Conservation (phyloP, 2,113 vertebrate species). For the Pteronura brasiliensis region DNA sequence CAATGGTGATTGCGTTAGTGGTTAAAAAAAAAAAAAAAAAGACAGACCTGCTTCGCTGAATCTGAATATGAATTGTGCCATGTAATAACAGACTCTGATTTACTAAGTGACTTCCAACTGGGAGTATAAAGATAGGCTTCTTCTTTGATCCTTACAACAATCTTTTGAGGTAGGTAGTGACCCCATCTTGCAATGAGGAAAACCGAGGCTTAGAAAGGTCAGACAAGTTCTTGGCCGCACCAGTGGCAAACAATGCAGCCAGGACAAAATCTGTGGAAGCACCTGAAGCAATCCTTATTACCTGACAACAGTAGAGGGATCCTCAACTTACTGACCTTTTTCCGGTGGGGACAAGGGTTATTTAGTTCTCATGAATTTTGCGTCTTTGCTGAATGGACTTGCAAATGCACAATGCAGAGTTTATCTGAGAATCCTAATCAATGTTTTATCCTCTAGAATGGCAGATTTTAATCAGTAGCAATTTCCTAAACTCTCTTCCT, state of each 20-base stretch:
- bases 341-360: neutral
- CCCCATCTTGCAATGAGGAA: neutral
- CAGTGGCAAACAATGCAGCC: neutral
- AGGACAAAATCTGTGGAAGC: neutral
- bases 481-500: neutral
- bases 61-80: conserved; percentile 3
- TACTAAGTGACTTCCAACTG: neutral
- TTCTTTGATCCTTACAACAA: neutral
- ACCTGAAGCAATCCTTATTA: neutral
- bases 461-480: neutral
- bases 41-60: neutral
- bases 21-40: neutral
- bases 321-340: neutral
- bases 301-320: neutral
- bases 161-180: neutral
- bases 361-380: neutral
- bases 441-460: neutral
- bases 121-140: neutral
- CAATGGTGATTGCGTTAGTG: neutral
- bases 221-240: neutral
- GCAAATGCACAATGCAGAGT: neutral
- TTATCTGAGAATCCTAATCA: neutral
- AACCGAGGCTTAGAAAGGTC: neutral
- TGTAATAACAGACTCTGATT: neutral
- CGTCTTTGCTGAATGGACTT: neutral